Evolutionary conservation across 2,797 vertebrate genomes (phyloP).

Genomic region (Balearica regulorum): DNA sequence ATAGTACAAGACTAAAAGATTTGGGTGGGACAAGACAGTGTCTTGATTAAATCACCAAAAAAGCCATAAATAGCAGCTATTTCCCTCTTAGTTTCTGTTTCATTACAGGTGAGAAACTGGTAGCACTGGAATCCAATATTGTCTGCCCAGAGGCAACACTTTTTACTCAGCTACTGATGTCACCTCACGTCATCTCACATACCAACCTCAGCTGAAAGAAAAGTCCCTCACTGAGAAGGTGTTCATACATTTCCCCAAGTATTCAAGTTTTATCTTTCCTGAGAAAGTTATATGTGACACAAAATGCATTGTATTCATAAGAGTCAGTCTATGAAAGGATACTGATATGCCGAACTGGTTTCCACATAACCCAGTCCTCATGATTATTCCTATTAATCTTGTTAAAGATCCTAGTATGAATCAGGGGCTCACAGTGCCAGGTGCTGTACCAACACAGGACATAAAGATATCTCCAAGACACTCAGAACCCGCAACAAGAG

Average conservation of each 20-base stretch:
- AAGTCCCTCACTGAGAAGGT: neutral
- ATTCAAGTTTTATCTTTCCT: neutral
- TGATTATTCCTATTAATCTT: neutral
- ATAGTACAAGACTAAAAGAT: neutral
- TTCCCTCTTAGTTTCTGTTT: neutral
- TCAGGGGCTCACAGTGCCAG: neutral
- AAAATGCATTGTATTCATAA: neutral
- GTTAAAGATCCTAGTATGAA: neutral
- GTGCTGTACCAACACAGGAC: neutral
- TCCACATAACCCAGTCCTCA: neutral
- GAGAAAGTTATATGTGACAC: neutral
- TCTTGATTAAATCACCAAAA: slow-evolving; percentile 16
- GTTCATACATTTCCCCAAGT: neutral
- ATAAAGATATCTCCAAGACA: neutral
- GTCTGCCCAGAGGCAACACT: neutral
- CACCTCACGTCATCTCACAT: neutral
- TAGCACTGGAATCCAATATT: neutral
- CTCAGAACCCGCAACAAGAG: neutral
- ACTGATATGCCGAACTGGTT: neutral
- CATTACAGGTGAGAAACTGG: neutral
- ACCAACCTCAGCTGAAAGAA: neutral
- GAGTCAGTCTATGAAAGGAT: neutral
- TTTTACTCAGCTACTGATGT: neutral
- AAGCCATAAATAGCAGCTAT: neutral
- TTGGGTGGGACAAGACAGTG: neutral